A percentile compares a stretch with the other conserved stretches of the same genome.
Evolutionary conservation across 2,113 vertebrate species (phyloP).

Genomic region (Chauna torquata): DNA sequence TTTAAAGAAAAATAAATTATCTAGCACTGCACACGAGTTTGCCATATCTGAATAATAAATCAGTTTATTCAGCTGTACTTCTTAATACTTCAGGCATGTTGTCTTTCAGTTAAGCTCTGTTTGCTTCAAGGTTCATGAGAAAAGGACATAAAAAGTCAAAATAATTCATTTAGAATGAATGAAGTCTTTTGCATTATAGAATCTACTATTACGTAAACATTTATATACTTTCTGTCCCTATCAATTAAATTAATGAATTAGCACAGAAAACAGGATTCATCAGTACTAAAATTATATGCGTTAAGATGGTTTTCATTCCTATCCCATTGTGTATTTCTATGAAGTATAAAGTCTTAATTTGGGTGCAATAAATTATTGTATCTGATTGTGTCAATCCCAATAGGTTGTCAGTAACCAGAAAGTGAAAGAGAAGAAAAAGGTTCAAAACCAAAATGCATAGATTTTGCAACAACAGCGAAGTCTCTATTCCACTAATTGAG

Average conservation of each 20-base stretch:
- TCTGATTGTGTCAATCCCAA: background rate
- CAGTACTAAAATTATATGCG: background rate
- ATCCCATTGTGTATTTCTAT: background rate
- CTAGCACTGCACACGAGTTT: background rate
- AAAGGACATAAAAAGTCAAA: background rate
- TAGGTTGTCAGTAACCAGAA: background rate
- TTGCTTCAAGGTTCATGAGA: background rate
- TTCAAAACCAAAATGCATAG: background rate
- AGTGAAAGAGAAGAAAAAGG: background rate
- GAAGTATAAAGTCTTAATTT: background rate
- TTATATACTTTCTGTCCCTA: background rate
- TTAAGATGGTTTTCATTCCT: background rate
- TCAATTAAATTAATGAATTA: background rate
- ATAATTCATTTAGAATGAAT: background rate
- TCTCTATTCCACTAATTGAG: background rate
- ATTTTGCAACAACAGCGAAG: background rate
- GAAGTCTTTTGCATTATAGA: background rate
- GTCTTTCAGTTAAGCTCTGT: background rate
- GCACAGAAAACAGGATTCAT: background rate
- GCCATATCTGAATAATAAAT: background rate
- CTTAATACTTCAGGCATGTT: background rate
- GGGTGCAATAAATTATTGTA: background rate
- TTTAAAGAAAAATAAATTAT: conserved; percentile 40
- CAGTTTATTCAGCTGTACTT: background rate
- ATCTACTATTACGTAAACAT: background rate